These are phyloP conservation scores for Lomographa bimaculata DNA, from an alignment of 2,888 invertebrate species.

Conservation along the genomic window DNA sequence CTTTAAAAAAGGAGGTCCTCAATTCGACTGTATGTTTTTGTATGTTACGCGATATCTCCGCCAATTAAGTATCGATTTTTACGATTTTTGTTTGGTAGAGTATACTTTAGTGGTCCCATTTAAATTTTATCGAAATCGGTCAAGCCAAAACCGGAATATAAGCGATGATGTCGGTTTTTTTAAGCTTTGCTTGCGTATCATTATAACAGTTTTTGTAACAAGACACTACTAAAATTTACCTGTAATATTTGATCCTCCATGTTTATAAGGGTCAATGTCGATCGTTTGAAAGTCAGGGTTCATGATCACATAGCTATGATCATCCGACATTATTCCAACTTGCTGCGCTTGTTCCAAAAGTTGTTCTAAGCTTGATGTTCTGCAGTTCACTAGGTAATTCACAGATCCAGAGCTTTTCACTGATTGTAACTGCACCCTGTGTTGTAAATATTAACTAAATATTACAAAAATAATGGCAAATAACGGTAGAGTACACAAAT, in stretches of 20 bases:
- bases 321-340: constrained; percentile 92
- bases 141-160: no score
- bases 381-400: constrained; percentile 90
- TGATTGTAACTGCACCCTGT: constrained; percentile 86
- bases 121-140: no score
- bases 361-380: constrained; percentile 69
- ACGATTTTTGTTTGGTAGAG: no score
- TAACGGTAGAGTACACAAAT: no score
- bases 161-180: no score
- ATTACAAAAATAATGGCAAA: not conserved
- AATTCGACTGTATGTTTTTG: no score
- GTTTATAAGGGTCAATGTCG: constrained; percentile 89
- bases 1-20: no score
- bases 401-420: constrained; percentile 88
- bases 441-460: constrained; percentile 24
- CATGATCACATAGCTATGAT: constrained; percentile 90
- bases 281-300: constrained; percentile 92
- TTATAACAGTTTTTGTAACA: no score
- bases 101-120: no score
- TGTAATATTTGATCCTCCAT: constrained; percentile 93
- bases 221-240: constrained; percentile 75
- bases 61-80: no score
- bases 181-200: no score
- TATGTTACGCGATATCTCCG: no score
- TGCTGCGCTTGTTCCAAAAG: constrained; percentile 88